Conservation (phyloP, 2,797 vertebrate species). For the Lutjanus argentimaculatus region DNA sequence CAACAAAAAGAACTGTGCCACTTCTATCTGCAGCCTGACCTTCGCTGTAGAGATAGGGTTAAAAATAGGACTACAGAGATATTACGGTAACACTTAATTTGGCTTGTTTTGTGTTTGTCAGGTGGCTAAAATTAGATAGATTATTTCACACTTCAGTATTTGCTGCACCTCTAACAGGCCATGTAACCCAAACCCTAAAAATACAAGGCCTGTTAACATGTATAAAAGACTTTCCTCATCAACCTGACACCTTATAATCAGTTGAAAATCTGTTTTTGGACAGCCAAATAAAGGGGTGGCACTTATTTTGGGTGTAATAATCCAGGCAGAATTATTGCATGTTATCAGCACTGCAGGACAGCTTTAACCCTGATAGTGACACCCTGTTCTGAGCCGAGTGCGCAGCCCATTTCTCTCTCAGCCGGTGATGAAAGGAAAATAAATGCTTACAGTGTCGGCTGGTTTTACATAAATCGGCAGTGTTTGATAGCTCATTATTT, state of each 20-base stretch:
- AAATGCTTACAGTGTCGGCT: constrained; percentile 34
- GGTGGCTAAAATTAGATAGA: constrained; percentile 5
- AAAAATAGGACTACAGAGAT: neutral
- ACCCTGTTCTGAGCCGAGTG: constrained; percentile 27
- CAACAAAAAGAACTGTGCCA: neutral
- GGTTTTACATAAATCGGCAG: constrained; percentile 53
- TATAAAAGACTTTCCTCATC: neutral
- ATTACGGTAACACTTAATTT: neutral
- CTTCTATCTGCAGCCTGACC: too few species aligned
- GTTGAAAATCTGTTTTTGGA: neutral
- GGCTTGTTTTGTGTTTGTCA: neutral
- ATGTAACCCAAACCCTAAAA: neutral
- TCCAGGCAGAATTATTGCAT: constrained; percentile 33
- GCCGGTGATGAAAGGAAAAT: constrained; percentile 45
- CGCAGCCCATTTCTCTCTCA: constrained; percentile 53
- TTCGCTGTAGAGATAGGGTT: neutral
- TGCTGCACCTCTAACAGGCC: constrained; percentile 1
- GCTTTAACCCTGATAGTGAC: constrained; percentile 46
- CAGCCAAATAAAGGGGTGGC: constrained; percentile 14
- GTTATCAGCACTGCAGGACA: constrained; percentile 40
- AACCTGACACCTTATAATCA: constrained; percentile 17
- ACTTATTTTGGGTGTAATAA: constrained; percentile 32
- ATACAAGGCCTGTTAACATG: neutral
- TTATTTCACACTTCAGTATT: neutral
- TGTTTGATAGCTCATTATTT: constrained; percentile 67